phyloP scores from a whole-genome alignment of 2,113 vertebrate genomes.

The Albula goreensis region DNA sequence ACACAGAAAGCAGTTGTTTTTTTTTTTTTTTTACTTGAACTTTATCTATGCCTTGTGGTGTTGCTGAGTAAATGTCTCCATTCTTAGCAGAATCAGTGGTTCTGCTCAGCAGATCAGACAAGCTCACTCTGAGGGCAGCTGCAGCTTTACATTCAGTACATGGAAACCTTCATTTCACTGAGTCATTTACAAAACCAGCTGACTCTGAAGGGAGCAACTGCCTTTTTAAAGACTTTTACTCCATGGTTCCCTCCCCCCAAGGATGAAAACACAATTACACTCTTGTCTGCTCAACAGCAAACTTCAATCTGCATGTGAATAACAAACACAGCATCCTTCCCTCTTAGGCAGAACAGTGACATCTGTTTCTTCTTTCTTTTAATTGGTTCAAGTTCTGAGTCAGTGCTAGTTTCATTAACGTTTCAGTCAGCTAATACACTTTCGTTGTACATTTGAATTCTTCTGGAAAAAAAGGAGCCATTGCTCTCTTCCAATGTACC shows the following conservation, averaged over 20 bases:
- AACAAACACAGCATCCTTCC: not conserved
- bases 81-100: not conserved
- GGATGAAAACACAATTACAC: slow-evolving; percentile 9
- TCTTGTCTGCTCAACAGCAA: not conserved
- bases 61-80: not conserved
- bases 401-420: slow-evolving; percentile 6
- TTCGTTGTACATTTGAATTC: slow-evolving; percentile 4
- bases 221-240: not conserved
- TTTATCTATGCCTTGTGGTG: not conserved
- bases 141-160: not conserved
- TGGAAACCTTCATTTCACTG: not conserved
- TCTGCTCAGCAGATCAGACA: not conserved
- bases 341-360: not conserved
- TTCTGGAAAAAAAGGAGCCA: not conserved
- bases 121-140: not conserved
- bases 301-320: not conserved
- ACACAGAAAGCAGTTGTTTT: too few relatives aligned
- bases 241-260: not conserved
- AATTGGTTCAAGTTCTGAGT: not conserved
- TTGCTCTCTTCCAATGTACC: not conserved
- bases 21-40: not conserved
- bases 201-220: not conserved
- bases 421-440: not conserved
- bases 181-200: slow-evolving; percentile 15
- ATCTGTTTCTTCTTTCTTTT: not conserved